Evolutionary conservation across 2,888 invertebrate genomes (phyloP).

Genomic region (Antheraea assamensis): DNA sequence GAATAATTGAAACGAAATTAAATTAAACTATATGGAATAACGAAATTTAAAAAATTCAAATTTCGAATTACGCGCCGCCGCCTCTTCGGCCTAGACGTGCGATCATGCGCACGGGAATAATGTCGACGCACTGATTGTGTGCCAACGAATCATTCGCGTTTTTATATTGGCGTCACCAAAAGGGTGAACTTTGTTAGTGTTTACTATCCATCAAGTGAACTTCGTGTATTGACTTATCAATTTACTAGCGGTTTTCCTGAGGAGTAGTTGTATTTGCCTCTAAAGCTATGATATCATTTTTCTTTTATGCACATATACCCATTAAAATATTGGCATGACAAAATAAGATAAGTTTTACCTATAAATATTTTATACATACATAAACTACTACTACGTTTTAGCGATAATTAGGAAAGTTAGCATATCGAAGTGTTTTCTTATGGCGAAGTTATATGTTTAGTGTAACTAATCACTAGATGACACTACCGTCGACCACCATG

Average conservation of each 20-base stretch:
- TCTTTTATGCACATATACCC: not conserved
- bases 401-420: too few species aligned
- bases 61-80: slow-evolving; percentile 15
- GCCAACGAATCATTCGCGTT: not conserved
- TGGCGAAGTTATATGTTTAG: too few species aligned
- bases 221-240: slow-evolving; percentile 1
- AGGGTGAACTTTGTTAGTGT: not conserved
- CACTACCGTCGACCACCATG: too few species aligned
- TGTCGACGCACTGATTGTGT: slow-evolving; percentile 3
- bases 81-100: not conserved
- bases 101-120: not conserved
- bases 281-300: not conserved
- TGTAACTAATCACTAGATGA: too few species aligned
- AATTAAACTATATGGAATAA: not conserved
- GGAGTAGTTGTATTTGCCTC: not conserved
- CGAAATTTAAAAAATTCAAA: not conserved
- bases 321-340: not conserved
- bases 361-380: too few species aligned
- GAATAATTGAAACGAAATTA: not conserved
- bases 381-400: too few species aligned
- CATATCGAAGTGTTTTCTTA: too few species aligned
- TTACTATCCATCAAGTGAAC: not conserved
- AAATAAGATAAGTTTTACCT: too few species aligned
- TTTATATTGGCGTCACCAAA: slow-evolving; percentile 1
- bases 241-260: not conserved